A percentile compares a stretch with the other conserved stretches of the same genome.
phyloP scores from a whole-genome alignment of 1,140 invertebrate species.

The Drosophila melanica region DNA sequence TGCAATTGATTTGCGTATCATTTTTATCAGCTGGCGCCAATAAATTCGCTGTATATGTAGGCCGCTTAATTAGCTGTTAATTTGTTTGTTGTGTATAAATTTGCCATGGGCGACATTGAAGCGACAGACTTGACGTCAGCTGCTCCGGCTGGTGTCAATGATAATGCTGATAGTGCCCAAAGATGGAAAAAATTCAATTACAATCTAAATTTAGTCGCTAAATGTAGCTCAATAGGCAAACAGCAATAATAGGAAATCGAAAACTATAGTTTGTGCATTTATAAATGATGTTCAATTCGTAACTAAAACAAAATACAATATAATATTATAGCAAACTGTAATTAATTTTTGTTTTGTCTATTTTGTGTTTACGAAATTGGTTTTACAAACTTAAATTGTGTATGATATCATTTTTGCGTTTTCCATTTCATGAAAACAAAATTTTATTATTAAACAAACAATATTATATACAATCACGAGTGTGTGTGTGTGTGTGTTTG shows the following conservation, averaged over 20 bases:
- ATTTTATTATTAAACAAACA: conserved; percentile 39
- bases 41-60: conserved; percentile 3
- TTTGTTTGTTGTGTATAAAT: conserved; percentile 24
- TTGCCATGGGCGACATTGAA: conserved; percentile 40
- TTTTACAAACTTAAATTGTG: conserved; percentile 42
- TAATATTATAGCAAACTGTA: conserved; percentile 23
- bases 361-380: conserved; percentile 31
- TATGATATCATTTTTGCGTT: conserved; percentile 70
- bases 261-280: not conserved
- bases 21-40: conserved; percentile 5
- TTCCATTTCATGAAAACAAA: conserved; percentile 54
- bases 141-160: conserved; percentile 23
- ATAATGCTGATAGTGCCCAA: conserved; percentile 27
- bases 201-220: conserved; percentile 23
- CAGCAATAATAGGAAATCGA: not conserved
- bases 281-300: not conserved
- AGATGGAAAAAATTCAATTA: conserved; percentile 1
- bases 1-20: conserved; percentile 1
- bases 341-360: conserved; percentile 8
- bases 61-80: conserved; percentile 38
- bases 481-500: conserved; percentile 1
- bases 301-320: conserved; percentile 4
- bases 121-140: conserved; percentile 34
- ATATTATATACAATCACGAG: conserved; percentile 36
- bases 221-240: conserved; percentile 8